These are phyloP conservation scores for Erpetoichthys calabaricus DNA, from an alignment of 2,797 vertebrate species.

Conservation along the genomic window DNA sequence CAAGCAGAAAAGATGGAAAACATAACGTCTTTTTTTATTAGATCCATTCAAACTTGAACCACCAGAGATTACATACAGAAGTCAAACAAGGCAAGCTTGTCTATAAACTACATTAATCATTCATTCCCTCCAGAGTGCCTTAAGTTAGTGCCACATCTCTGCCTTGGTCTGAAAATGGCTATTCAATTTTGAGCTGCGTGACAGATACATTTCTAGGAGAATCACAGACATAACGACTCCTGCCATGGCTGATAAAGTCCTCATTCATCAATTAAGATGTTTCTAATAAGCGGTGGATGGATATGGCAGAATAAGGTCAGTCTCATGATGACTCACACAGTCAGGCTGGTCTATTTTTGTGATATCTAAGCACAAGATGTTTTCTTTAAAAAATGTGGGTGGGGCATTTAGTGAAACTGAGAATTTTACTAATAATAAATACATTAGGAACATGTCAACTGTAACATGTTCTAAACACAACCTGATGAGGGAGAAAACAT, in stretches of 20 bases:
- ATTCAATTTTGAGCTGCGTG: constrained; percentile 54
- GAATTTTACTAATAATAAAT: no score
- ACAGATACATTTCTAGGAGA: constrained; percentile 72
- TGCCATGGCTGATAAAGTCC: constrained; percentile 71
- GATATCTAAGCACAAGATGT: no score
- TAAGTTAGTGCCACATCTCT: constrained; percentile 43
- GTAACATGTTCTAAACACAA: no score
- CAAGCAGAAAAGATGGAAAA: constrained; percentile 53
- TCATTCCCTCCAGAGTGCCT: constrained; percentile 45
- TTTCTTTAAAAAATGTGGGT: no score
- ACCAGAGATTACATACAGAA: constrained; percentile 58
- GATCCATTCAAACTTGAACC: constrained; percentile 51
- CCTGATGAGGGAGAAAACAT: no score
- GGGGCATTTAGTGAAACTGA: no score
- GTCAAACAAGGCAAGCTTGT: constrained; percentile 47
- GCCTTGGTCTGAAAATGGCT: constrained; percentile 42
- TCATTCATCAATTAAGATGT: constrained; percentile 78
- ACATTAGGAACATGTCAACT: no score
- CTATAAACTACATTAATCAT: constrained; percentile 75
- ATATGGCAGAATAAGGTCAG: constrained; percentile 51
- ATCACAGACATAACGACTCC: constrained; percentile 68
- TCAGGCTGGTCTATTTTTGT: no score
- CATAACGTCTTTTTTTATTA: constrained; percentile 71
- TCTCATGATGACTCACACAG: constrained; percentile 13
- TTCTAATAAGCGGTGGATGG: constrained; percentile 53